phyloP scores from a whole-genome alignment of 1,140 invertebrate genomes.

The Orchesella cincta region DNA sequence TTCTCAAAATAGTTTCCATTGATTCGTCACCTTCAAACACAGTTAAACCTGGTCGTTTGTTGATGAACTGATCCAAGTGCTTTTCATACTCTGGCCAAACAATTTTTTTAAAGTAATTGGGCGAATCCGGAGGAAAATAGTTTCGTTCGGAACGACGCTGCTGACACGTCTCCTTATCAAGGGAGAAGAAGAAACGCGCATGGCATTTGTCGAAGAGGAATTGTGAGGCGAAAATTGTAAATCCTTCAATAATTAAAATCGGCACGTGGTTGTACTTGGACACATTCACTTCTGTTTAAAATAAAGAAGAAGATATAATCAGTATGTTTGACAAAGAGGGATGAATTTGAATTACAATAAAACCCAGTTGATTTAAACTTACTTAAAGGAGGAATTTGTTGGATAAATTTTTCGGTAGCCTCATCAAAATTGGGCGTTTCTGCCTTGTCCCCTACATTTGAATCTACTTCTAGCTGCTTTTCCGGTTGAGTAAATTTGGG shows the following conservation, averaged over 20 bases:
- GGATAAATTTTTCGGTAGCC: background rate
- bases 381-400: constrained; percentile 36
- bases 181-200: constrained; percentile 43
- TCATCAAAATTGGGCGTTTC: constrained; percentile 41
- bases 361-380: too few species aligned
- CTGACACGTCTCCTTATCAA: constrained; percentile 41
- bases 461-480: background rate
- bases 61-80: constrained; percentile 38
- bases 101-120: constrained; percentile 46
- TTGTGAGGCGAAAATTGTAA: constrained; percentile 39
- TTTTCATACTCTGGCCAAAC: constrained; percentile 47
- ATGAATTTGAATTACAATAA: background rate
- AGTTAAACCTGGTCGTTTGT: constrained; percentile 33
- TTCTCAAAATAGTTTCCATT: constrained; percentile 42
- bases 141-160: constrained; percentile 26
- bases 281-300: constrained; percentile 40
- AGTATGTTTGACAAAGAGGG: background rate
- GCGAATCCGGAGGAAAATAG: constrained; percentile 44
- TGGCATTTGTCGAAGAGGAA: constrained; percentile 41
- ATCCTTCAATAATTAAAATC: constrained; percentile 47
- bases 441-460: constrained; percentile 4
- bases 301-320: background rate
- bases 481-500: background rate
- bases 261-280: constrained; percentile 45
- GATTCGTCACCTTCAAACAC: constrained; percentile 32